Base-by-base conservation (phyloP, 2,797 vertebrate genomes). In the Intellagama lesueurii region DNA sequence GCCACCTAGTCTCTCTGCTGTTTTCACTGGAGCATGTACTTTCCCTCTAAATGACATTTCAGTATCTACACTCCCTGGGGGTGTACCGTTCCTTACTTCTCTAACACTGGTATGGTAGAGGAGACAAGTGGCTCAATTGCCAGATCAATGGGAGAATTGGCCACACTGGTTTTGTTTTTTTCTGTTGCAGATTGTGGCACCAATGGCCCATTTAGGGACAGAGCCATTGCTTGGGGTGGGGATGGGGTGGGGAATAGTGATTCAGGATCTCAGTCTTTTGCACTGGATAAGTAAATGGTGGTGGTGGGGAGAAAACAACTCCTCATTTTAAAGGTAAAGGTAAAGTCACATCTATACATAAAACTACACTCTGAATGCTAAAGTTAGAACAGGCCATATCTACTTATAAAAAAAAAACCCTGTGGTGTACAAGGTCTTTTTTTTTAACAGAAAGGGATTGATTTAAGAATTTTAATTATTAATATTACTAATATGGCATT, bases 101-200 rank as follows among this genome's bases (percentile, higher is more conserved):
- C 49, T 89, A 81, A 87, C 78, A 64, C 47, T 87, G 69, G 70
- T 81, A 68, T 84, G 68, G 90, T 83, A 85, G 81, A 73, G 56
- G 81, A 75, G 40, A 72, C 81, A 89, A 89, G 70, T 81, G 85
- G 78, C 70, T 91, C 81, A 69, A 47, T 81, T 47, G 68, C 68
- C 76, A 9, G 85, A 87, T 84, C 85, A 87, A 77, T 80, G 60
- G 90, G 76, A 89, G 84, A 86, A 73, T 91, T 83, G 77, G 79
- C 69, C 69, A 75, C 80, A 69, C 69, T 79, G 66, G 84, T 91
- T 85, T 85, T 85, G 52, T 90, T 81, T 52, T 81, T 90, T 81
- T 76, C 87, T 90, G 79, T 66, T 86, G 84, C 70, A 84, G 85
- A 82, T 76, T 30, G 69, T 84, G 85, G 75, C 81, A 89, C 75